These are phyloP conservation scores for Syritta pipiens DNA, from an alignment of 2,888 invertebrate genomes.

Conservation along the genomic window DNA sequence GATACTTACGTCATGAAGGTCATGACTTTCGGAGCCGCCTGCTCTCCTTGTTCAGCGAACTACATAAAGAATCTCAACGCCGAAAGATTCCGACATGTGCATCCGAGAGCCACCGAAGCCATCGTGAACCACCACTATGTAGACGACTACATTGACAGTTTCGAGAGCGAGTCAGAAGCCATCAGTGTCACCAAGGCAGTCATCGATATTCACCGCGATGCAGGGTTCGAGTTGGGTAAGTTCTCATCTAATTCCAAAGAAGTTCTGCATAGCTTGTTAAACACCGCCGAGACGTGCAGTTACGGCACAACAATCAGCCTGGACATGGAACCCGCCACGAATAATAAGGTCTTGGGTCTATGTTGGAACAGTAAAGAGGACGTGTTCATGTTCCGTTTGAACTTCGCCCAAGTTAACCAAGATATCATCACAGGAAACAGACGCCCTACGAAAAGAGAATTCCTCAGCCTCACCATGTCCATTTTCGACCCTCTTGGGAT, in stretches of 20 bases:
- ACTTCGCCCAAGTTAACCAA: constrained; percentile 2
- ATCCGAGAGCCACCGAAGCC: not conserved
- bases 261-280: not conserved
- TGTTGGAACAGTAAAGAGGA: not conserved
- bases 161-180: constrained; percentile 36
- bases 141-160: constrained; percentile 45
- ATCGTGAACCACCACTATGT: constrained; percentile 1
- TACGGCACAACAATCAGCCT: not conserved
- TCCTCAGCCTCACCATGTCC: not conserved
- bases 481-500: constrained; percentile 18
- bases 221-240: constrained; percentile 54
- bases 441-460: not conserved
- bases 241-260: constrained; percentile 50
- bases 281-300: not conserved
- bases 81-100: not conserved
- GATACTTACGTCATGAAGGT: constrained; percentile 64
- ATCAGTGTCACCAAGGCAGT: constrained; percentile 39
- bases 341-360: not conserved
- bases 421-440: not conserved
- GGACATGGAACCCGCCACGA: not conserved
- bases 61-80: not conserved
- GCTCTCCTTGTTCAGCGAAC: constrained; percentile 40
- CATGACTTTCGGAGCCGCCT: constrained; percentile 70
- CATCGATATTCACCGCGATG: constrained; percentile 35
- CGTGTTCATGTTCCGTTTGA: constrained; percentile 1